These are phyloP conservation scores for Azemiops feae DNA, from an alignment of 2,113 vertebrate species.

Conservation along the genomic window DNA sequence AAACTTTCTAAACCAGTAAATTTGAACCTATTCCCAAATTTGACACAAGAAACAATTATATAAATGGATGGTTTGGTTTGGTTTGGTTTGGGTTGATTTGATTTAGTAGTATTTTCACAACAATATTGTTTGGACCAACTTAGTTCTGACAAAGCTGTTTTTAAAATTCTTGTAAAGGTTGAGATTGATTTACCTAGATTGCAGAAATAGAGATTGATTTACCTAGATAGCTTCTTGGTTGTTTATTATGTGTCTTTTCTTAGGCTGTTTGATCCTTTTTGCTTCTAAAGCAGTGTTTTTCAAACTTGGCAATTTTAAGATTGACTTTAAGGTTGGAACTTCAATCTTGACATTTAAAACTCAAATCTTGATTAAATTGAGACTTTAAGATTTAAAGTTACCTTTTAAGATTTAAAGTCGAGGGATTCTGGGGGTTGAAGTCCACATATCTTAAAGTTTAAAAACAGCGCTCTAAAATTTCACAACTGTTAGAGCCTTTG, in stretches of 20 bases:
- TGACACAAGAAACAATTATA: not conserved
- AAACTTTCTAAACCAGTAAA: not conserved
- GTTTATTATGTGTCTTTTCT: not conserved
- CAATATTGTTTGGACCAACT: not conserved
- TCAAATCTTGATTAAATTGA: not conserved
- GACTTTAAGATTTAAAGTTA: not conserved
- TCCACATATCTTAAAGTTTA: not conserved
- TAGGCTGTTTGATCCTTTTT: not conserved
- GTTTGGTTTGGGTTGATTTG: not conserved
- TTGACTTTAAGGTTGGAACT: not conserved
- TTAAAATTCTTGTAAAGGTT: not conserved
- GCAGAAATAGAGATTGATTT: not conserved
- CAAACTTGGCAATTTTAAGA: not conserved
- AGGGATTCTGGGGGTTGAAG: no score
- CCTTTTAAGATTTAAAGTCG: not conserved
- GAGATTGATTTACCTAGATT: not conserved
- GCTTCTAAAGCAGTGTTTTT: not conserved
- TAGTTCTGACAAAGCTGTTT: not conserved
- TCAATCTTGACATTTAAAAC: not conserved
- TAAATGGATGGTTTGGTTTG: not conserved
- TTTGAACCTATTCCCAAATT: not conserved
- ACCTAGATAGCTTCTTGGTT: not conserved
- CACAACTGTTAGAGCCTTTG: no score
- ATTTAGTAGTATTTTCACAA: not conserved
- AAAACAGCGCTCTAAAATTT: not conserved